Percentiles rank a stretch among this genome's conserved stretches.
phyloP scores from a whole-genome alignment of 2,888 invertebrate genomes.

The Eueremaeus valkanovi region DNA sequence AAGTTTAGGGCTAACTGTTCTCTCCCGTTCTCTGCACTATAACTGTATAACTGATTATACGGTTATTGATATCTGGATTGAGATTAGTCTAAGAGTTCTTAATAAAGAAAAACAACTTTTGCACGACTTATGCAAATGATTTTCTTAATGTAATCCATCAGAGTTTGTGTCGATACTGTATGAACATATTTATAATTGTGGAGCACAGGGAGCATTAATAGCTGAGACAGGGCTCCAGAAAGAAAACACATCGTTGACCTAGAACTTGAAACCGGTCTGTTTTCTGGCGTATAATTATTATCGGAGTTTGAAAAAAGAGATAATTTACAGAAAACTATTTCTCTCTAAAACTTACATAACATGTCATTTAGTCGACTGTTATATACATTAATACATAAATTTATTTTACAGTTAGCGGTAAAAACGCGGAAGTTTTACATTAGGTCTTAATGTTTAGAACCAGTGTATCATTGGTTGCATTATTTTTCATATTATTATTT shows the following conservation, averaged over 20 bases:
- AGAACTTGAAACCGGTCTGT: constrained; percentile 31
- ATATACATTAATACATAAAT: constrained; percentile 9
- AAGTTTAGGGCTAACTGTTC: not conserved
- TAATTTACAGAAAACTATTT: not conserved
- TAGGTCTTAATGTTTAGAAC: no score
- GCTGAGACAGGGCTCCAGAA: not conserved
- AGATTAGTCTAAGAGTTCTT: not conserved
- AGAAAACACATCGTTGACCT: not conserved
- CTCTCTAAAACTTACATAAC: constrained; percentile 9
- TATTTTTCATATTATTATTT: not conserved
- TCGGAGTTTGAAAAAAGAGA: not conserved
- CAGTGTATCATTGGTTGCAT: constrained; percentile 1
- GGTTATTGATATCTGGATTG: not conserved
- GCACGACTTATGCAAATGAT: not conserved
- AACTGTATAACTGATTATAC: not conserved
- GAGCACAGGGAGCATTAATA: not conserved
- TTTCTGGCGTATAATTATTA: not conserved
- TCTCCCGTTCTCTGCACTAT: not conserved
- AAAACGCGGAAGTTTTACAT: constrained; percentile 17
- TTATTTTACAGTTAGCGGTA: not conserved
- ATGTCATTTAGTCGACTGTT: constrained; percentile 23
- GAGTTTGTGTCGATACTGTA: no score
- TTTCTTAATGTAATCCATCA: no score
- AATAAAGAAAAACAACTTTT: not conserved
- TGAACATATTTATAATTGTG: not conserved